Percentiles rank a stretch among this genome's conserved stretches.
These are phyloP conservation scores for Oreortyx pictus DNA, from an alignment of 2,797 vertebrate species.

Conservation along the genomic window DNA sequence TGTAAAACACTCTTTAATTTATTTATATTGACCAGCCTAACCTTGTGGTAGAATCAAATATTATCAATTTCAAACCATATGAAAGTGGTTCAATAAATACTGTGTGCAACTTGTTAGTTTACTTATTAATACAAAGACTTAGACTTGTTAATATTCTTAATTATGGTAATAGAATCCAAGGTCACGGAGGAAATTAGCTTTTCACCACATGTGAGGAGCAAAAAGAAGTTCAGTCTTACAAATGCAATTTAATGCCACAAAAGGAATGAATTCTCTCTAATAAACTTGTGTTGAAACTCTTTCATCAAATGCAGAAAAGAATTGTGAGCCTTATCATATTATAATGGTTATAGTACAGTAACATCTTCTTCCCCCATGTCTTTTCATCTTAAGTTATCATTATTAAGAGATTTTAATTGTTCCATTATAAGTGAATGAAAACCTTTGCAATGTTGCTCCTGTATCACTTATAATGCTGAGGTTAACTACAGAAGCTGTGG, in stretches of 20 bases:
- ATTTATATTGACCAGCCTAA: not conserved
- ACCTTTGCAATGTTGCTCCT: not conserved
- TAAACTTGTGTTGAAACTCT: not conserved
- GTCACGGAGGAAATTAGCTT: not conserved
- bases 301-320: not conserved
- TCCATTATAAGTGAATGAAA: not conserved
- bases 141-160: not conserved
- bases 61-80: not conserved
- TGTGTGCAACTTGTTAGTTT: not conserved
- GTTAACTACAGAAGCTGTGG: not conserved
- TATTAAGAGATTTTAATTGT: not conserved
- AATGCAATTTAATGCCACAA: not conserved
- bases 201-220: not conserved
- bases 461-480: not conserved
- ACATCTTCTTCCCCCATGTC: not conserved
- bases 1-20: not conserved
- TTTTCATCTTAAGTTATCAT: not conserved
- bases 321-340: not conserved
- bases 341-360: not conserved
- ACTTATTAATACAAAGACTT: not conserved
- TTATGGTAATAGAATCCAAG: not conserved
- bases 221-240: not conserved
- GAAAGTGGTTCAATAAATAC: not conserved
- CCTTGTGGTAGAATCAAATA: not conserved
- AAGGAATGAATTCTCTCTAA: not conserved